Conservation (phyloP, 2,888 invertebrate species). For the Busseola fusca region DNA sequence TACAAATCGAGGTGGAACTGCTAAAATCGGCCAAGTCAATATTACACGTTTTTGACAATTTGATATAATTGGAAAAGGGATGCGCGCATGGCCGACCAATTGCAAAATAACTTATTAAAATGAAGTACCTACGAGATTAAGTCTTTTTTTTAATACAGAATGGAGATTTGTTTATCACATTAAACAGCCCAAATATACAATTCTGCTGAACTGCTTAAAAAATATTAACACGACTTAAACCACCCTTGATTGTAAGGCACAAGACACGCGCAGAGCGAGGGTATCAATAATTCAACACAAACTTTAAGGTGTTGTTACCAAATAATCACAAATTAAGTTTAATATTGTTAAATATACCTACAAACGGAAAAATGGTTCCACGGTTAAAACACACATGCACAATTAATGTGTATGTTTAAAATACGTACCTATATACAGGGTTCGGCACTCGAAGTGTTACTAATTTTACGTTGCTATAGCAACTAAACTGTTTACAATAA, state of each 20-base stretch:
- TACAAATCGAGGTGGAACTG: constrained; percentile 15
- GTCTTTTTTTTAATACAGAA: background rate
- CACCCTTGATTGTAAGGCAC: background rate
- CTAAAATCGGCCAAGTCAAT: constrained; percentile 11
- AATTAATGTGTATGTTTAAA: too few relatives aligned
- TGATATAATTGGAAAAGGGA: background rate
- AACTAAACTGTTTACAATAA: too few relatives aligned
- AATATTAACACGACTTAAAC: background rate
- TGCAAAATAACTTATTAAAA: background rate
- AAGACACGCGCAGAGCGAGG: too few relatives aligned
- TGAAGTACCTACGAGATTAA: background rate
- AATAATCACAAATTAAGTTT: too few relatives aligned
- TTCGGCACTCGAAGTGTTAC: too few relatives aligned
- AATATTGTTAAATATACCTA: too few relatives aligned
- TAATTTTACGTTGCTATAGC: too few relatives aligned
- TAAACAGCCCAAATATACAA: background rate
- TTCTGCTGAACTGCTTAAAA: background rate
- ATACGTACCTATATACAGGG: too few relatives aligned
- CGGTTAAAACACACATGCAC: too few relatives aligned
- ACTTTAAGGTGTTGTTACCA: too few relatives aligned
- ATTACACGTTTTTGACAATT: constrained; percentile 1
- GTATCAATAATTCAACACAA: too few relatives aligned
- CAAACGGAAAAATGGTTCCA: too few relatives aligned
- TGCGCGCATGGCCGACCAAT: background rate
- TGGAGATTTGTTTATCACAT: background rate